These are phyloP conservation scores for Globodera ellingtonae DNA, from an alignment of 1,140 invertebrate species.

Conservation along the genomic window DNA sequence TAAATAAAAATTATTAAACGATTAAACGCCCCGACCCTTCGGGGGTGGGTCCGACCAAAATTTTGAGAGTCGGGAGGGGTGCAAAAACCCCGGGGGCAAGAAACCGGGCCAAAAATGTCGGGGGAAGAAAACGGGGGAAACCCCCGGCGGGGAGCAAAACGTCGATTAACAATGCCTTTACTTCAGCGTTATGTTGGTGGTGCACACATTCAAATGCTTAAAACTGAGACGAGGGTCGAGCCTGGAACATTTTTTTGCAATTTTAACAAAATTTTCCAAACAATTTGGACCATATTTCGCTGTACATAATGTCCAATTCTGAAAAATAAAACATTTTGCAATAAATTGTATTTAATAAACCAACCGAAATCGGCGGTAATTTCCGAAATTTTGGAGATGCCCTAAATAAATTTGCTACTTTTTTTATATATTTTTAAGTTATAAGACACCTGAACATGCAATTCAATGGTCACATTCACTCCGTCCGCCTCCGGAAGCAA, in stretches of 20 bases:
- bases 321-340: constrained; percentile 2
- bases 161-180: not conserved
- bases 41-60: not conserved
- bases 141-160: no score
- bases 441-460: constrained; percentile 61
- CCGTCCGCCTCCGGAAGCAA: constrained; percentile 63
- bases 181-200: constrained; percentile 65
- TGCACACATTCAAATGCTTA: constrained; percentile 64
- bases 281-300: constrained; percentile 55
- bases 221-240: constrained; percentile 61
- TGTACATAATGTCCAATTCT: constrained; percentile 51
- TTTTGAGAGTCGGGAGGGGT: no score
- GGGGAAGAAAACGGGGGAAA: no score
- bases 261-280: not conserved
- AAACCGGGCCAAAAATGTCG: no score
- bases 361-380: constrained; percentile 63
- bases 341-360: not conserved
- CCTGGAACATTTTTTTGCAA: constrained; percentile 20
- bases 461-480: constrained; percentile 64
- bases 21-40: no score
- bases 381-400: constrained; percentile 63
- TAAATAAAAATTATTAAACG: not conserved
- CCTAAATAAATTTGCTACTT: constrained; percentile 39
- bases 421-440: not conserved
- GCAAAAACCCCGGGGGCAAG: no score